Conservation (phyloP, 2,888 invertebrate species). For the Drosophila melanosoma region DNA sequence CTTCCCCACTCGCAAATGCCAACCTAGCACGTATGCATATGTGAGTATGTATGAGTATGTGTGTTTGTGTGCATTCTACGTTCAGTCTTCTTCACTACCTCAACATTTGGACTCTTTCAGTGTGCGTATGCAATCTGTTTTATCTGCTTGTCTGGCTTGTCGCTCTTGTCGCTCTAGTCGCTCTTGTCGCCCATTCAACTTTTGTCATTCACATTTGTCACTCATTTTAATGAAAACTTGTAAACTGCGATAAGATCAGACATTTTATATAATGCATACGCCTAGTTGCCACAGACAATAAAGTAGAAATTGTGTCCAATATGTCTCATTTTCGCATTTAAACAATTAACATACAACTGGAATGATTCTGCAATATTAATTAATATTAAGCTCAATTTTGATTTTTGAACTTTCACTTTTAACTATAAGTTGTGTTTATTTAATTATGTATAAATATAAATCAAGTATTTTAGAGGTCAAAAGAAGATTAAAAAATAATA, state of each 20-base stretch:
- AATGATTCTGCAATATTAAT: not conserved
- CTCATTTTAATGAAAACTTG: slow-evolving; percentile 33
- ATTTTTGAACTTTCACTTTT: not conserved
- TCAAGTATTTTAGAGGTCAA: not conserved
- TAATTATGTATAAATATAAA: not conserved
- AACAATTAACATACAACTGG: not conserved
- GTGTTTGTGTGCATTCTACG: slow-evolving; percentile 1
- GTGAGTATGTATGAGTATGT: not conserved
- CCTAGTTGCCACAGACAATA: not conserved
- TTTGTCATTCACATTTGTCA: slow-evolving; percentile 29
- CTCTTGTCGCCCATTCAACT: slow-evolving; percentile 29
- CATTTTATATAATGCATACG: slow-evolving; percentile 30
- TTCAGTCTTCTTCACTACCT: slow-evolving; percentile 33
- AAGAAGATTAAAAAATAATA: no score
- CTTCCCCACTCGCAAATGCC: not conserved
- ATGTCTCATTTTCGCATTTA: not conserved
- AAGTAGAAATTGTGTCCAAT: not conserved
- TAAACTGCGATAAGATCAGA: slow-evolving; percentile 16
- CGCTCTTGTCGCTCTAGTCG: not conserved
- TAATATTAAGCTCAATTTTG: not conserved
- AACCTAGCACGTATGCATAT: not conserved
- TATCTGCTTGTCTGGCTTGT: not conserved
- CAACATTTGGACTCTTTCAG: slow-evolving; percentile 33
- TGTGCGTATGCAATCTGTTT: slow-evolving; percentile 7
- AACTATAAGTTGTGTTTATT: not conserved